Conservation (phyloP, 92 coral and sea anemone genomes). For the Blastomussa wellsi region DNA sequence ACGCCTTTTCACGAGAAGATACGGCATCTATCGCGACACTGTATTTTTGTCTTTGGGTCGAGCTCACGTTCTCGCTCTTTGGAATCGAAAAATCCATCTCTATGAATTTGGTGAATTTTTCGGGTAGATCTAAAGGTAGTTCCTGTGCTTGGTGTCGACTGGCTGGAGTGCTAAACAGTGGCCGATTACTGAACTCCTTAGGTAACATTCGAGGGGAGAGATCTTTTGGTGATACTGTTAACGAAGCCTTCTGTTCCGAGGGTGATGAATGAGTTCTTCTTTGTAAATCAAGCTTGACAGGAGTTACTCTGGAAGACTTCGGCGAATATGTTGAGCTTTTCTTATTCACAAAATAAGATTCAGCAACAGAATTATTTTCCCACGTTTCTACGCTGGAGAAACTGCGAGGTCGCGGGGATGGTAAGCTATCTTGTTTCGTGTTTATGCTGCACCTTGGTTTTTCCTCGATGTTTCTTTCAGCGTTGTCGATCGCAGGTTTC, state of each 20-base stretch:
- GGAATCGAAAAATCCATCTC: slow-evolving; percentile 18
- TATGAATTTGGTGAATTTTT: slow-evolving; percentile 18
- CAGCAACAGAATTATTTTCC: background rate
- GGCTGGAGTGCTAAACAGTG: background rate
- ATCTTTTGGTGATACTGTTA: slow-evolving; percentile 11
- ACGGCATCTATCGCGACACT: background rate
- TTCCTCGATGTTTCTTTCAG: background rate
- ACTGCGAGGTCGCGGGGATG: background rate
- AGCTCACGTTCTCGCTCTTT: slow-evolving; percentile 3
- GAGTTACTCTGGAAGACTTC: too few relatives aligned
- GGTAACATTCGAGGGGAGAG: background rate
- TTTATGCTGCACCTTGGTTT: background rate
- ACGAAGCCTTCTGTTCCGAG: background rate
- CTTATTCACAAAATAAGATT: background rate
- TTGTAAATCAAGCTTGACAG: background rate
- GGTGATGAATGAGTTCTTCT: too few relatives aligned
- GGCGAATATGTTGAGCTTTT: background rate
- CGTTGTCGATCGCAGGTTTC: background rate
- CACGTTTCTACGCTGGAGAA: background rate
- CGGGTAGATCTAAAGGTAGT: background rate
- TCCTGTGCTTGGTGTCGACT: background rate
- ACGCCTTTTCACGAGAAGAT: background rate
- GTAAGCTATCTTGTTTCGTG: background rate
- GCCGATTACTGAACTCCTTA: background rate
- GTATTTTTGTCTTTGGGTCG: background rate